phyloP scores from a whole-genome alignment of 2,888 invertebrate species.

The Lottia gigantea region DNA sequence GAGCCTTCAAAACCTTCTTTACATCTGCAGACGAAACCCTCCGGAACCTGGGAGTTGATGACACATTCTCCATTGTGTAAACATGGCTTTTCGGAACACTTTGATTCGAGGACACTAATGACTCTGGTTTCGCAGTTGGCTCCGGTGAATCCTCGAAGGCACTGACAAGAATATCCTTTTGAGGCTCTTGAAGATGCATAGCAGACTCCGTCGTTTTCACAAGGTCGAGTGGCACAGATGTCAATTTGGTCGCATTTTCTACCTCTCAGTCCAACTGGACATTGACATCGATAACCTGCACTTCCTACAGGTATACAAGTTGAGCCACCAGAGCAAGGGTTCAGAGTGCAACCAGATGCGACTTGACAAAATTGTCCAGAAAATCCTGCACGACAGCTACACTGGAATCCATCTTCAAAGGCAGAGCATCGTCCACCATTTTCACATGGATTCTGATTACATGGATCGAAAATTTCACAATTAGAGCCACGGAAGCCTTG shows the following conservation, averaged over 20 bases:
- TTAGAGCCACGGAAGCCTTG: slow-evolving; percentile 15
- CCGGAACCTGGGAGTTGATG: background rate
- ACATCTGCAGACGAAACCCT: slow-evolving; percentile 19
- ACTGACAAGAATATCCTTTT: slow-evolving; percentile 15
- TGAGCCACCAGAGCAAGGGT: background rate
- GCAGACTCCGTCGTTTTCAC: slow-evolving; percentile 15
- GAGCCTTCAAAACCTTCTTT: slow-evolving; percentile 1
- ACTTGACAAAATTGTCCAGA: slow-evolving; percentile 17
- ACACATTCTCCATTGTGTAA: background rate
- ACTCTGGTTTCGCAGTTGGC: slow-evolving; percentile 14
- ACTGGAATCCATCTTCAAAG: slow-evolving; percentile 3
- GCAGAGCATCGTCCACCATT: slow-evolving; percentile 16
- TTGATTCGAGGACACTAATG: background rate
- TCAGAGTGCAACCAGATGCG: background rate
- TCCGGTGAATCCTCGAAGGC: slow-evolving; percentile 15
- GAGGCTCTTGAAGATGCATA: background rate
- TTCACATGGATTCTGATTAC: slow-evolving; percentile 15
- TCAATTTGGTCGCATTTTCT: background rate
- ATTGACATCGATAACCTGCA: background rate
- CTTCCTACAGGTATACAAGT: background rate
- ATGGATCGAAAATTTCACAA: slow-evolving; percentile 13
- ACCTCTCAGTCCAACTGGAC: background rate
- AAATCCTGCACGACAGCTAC: slow-evolving; percentile 14
- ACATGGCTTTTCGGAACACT: background rate
- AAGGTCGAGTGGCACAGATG: slow-evolving; percentile 13